Conservation (phyloP, 2,113 vertebrate genomes). For the Daphoenositta chrysoptera region DNA sequence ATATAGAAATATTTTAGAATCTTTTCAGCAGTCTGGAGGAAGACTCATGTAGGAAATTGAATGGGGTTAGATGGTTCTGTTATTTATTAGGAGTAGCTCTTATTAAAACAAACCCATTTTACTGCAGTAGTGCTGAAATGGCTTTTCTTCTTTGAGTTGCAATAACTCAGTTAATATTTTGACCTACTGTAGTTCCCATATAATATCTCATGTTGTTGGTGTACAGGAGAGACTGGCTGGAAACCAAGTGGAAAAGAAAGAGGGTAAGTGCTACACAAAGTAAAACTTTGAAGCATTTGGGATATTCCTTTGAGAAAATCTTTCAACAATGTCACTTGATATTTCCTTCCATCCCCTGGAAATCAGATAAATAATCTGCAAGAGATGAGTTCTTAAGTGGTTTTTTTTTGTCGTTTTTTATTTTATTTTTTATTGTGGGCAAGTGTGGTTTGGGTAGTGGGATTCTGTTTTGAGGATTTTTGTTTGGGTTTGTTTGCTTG, state of each 20-base stretch:
- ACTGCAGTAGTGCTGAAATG: background rate
- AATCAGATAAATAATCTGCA: background rate
- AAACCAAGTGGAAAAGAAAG: conserved; percentile 91
- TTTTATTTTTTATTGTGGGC: background rate
- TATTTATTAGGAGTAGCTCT: conserved; percentile 16
- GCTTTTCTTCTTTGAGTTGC: conserved; percentile 26
- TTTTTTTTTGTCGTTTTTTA: background rate
- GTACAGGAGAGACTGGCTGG: conserved; percentile 96
- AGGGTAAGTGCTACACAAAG: conserved; percentile 67
- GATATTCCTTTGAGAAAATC: background rate
- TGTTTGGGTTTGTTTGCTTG: background rate
- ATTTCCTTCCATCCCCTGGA: background rate
- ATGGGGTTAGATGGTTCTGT: background rate
- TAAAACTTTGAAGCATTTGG: background rate
- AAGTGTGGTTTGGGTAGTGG: background rate
- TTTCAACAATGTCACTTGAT: background rate
- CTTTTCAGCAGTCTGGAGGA: background rate
- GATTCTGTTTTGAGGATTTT: background rate
- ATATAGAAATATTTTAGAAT: background rate
- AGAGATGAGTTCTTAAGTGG: background rate
- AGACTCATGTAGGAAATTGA: background rate
- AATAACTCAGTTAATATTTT: conserved; percentile 55
- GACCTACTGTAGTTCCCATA: conserved; percentile 55
- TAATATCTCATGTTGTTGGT: conserved; percentile 69
- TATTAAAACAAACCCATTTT: conserved; percentile 1